Evolutionary conservation across 2,888 invertebrate species (phyloP).

Genomic region (Cyclophora albipunctata): DNA sequence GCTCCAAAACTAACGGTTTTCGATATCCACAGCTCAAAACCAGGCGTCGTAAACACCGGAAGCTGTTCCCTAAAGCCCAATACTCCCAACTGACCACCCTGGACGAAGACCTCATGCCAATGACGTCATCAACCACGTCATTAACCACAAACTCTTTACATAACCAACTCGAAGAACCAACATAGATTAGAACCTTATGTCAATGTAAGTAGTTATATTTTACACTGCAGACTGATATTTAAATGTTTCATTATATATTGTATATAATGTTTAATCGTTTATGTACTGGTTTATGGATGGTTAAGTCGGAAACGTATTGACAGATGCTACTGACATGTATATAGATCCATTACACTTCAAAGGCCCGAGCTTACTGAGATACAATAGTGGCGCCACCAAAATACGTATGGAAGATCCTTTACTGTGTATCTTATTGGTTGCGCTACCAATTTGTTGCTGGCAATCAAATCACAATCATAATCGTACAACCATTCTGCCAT

Average conservation of each 20-base stretch:
- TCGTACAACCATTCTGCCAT: too few relatives aligned
- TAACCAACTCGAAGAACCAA: slow-evolving; percentile 54
- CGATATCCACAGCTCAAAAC: slow-evolving; percentile 42
- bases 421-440: too few relatives aligned
- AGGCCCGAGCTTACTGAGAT: too few relatives aligned
- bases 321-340: too few relatives aligned
- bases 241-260: slow-evolving; percentile 52
- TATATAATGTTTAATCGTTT: slow-evolving; percentile 27
- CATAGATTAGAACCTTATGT: slow-evolving; percentile 48
- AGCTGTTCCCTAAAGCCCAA: slow-evolving; percentile 50
- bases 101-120: slow-evolving; percentile 54
- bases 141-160: slow-evolving; percentile 33
- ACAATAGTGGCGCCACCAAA: too few relatives aligned
- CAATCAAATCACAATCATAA: too few relatives aligned
- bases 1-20: too few relatives aligned
- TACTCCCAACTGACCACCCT: slow-evolving; percentile 64
- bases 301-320: too few relatives aligned
- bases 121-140: slow-evolving; percentile 47
- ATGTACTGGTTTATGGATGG: slow-evolving; percentile 1
- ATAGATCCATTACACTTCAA: too few relatives aligned
- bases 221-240: slow-evolving; percentile 71
- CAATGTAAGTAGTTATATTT: slow-evolving; percentile 52
- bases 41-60: slow-evolving; percentile 42
- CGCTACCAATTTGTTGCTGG: too few relatives aligned
- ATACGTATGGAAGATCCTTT: too few relatives aligned